phyloP scores from a whole-genome alignment of 2,797 vertebrate species.

The Anabacerthia variegaticeps region DNA sequence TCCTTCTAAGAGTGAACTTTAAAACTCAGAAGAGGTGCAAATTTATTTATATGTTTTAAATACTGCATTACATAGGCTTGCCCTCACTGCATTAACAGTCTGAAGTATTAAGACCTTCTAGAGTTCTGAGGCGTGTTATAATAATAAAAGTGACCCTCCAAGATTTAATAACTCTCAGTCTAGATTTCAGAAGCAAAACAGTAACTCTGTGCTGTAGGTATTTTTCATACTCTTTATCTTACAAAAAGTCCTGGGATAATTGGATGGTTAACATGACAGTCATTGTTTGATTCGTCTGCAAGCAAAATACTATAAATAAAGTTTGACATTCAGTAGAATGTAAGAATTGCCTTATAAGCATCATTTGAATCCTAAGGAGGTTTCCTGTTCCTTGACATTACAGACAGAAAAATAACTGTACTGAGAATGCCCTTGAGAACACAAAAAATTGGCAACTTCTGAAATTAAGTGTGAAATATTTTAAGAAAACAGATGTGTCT shows the following conservation, averaged over 20 bases:
- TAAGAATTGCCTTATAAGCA: not conserved
- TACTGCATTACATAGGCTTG: not conserved
- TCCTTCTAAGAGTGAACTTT: not conserved
- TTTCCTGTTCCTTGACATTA: not conserved
- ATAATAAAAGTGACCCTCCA: not conserved
- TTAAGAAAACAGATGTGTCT: not conserved
- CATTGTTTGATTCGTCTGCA: not conserved
- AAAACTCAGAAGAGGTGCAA: not conserved
- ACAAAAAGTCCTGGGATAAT: not conserved
- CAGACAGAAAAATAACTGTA: not conserved
- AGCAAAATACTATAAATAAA: not conserved
- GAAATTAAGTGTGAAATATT: slow-evolving; percentile 15
- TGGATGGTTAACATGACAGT: not conserved
- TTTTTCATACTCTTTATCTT: not conserved
- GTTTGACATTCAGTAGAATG: not conserved
- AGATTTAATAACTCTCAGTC: not conserved
- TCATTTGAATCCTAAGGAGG: not conserved
- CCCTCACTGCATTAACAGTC: not conserved
- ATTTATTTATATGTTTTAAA: not conserved
- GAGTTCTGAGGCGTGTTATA: not conserved
- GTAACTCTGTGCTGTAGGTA: not conserved
- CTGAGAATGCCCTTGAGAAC: not conserved
- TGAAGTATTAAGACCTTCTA: not conserved
- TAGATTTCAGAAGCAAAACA: not conserved
- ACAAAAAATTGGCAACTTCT: not conserved